Percentiles rank a stretch among this genome's conserved stretches.
Conservation (phyloP, 2,888 invertebrate genomes). For the Ametastegia equiseti region DNA sequence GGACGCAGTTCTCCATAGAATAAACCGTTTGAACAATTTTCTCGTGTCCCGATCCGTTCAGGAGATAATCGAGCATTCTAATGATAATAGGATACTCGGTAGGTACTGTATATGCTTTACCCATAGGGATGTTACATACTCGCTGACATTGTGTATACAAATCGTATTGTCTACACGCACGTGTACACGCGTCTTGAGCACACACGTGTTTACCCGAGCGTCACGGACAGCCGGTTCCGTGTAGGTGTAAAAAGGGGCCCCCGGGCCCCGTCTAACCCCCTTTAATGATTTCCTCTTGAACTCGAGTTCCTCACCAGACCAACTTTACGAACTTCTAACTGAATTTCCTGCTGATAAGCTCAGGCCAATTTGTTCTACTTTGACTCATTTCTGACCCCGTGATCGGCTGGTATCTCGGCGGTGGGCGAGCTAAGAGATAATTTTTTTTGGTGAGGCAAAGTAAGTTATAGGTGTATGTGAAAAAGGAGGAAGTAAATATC, state of each 20-base stretch:
- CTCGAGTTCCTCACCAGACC: neutral
- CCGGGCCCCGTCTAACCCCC: neutral
- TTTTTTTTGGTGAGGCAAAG: too few species aligned
- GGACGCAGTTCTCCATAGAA: neutral
- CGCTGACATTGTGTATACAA: slow-evolving; percentile 4
- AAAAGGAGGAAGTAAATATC: too few species aligned
- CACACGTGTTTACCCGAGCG: neutral
- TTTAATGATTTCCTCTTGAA: slow-evolving; percentile 46
- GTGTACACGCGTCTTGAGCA: neutral
- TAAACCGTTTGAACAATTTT: slow-evolving; percentile 6
- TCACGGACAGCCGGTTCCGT: slow-evolving; percentile 1
- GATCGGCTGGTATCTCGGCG: too few species aligned
- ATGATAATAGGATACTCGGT: slow-evolving; percentile 6
- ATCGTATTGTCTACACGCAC: slow-evolving; percentile 19
- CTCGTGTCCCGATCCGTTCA: neutral
- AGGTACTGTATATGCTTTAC: neutral
- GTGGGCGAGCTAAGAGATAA: too few species aligned
- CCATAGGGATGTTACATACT: neutral
- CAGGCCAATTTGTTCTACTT: slow-evolving; percentile 47
- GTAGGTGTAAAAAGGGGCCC: neutral
- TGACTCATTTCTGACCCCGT: slow-evolving; percentile 47
- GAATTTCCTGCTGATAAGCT: slow-evolving; percentile 48
- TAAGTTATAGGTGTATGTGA: too few species aligned
- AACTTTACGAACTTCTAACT: slow-evolving; percentile 43
- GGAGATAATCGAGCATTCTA: slow-evolving; percentile 1